Evolutionary conservation across 35 echinoderm and acorn worm genomes (phyloP), one percentile per base, ranked within the genome.

Genomic region (Diadema setosum): DNA sequence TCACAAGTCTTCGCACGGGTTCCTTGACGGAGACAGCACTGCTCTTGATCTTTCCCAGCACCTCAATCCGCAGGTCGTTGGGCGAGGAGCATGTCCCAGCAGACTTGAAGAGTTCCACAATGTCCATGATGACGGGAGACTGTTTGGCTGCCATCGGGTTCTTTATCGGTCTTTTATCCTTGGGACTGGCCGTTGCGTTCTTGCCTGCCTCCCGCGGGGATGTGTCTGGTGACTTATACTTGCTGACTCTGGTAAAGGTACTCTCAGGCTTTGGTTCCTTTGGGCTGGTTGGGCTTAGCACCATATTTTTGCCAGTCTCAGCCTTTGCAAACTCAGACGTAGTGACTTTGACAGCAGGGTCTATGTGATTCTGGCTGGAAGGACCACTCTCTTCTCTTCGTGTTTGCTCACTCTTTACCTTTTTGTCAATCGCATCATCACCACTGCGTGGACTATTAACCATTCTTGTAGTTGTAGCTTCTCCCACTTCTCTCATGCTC

Each of bases 51-150:
- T 86, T 97, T 11, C 58, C 85, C 33, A 40, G 42, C 14, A 40
- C 36, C 75, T 60, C 39, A 7, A 33, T 6, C 40, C 70, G 83
- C 1, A 8, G 35, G 30, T 31, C 43, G 34, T 7, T 76, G 1
- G 30, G 58, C 3, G 41, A 64, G 39, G 45, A 73, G 16, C 88
- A 29, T 32, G 88, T 83, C 29, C 18, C 37, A 2, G 73, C 73
- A 17, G 59, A 42, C 52, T 90, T 82, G 16, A 90, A 83, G 23
- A 80, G 55, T 12, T 95, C 93, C 36, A 90, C 84, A 6, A 95
- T 91, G 42, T 95, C 93, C 5, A 36, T 86, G n/a, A 95, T 95
- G 0, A 95, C 78, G 1, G 93, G 93, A 15, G 93, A 91, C 27
- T 91, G 83, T 17, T 95, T 83, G 2, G 73, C 73, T 35, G 33